These are phyloP conservation scores for Promerops cafer DNA, from an alignment of 2,113 vertebrate genomes.

Conservation along the genomic window DNA sequence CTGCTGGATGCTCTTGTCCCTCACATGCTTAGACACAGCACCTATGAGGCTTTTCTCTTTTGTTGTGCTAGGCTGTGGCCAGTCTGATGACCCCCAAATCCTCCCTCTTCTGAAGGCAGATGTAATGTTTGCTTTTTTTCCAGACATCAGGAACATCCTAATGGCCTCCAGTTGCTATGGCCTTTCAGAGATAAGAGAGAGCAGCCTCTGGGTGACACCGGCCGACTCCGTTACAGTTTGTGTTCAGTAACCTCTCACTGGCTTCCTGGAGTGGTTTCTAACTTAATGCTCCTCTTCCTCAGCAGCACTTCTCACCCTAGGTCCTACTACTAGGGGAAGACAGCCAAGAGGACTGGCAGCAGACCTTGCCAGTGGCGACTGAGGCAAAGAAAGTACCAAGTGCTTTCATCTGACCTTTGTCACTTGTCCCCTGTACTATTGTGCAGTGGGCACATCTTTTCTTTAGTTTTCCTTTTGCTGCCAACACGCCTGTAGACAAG, in stretches of 20 bases:
- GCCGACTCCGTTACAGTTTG: accelerated
- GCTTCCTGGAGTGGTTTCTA: not conserved
- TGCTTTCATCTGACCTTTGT: not conserved
- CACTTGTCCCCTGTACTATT: not conserved
- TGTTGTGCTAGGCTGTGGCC: not conserved
- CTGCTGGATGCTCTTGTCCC: not conserved
- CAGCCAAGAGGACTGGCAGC: not conserved
- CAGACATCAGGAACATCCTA: not conserved
- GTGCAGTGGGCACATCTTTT: not conserved
- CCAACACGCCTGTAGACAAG: accelerated
- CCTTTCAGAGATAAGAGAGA: not conserved
- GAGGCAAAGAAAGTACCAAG: not conserved
- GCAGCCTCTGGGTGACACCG: accelerated
- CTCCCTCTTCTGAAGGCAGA: not conserved
- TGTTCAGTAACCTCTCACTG: not conserved
- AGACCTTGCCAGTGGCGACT: not conserved
- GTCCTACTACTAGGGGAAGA: not conserved
- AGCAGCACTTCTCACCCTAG: not conserved
- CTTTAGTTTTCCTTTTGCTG: not conserved
- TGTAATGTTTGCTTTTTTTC: not conserved
- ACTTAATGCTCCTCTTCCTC: not conserved
- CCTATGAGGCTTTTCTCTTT: not conserved
- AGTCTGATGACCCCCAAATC: not conserved
- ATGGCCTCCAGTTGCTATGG: not conserved
- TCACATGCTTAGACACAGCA: not conserved